A percentile compares a stretch with the other conserved stretches of the same genome.
Evolutionary conservation across 1,140 invertebrate genomes (phyloP).

Genomic region (Heliothis virescens): DNA sequence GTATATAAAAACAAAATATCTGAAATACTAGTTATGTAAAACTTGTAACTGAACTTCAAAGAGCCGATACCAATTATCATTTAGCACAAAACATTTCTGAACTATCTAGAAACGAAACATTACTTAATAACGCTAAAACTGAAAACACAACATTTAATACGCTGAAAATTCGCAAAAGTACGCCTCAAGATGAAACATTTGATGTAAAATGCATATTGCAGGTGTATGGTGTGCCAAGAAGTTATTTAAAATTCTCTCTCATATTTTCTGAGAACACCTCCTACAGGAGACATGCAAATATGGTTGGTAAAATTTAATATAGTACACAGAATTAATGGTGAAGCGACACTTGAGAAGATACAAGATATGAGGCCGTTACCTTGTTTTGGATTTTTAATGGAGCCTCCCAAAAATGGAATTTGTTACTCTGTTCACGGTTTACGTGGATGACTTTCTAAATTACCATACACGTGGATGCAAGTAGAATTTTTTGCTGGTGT

Average conservation of each 20-base stretch:
- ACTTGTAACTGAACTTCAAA: neutral
- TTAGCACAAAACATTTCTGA: neutral
- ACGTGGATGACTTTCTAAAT: neutral
- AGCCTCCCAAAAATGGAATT: slow-evolving; percentile 15
- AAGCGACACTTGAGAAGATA: slow-evolving; percentile 30
- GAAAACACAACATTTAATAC: slow-evolving; percentile 42
- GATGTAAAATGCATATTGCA: slow-evolving; percentile 77
- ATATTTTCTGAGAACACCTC: slow-evolving; percentile 55
- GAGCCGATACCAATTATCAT: slow-evolving; percentile 10
- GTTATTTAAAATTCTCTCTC: slow-evolving; percentile 70
- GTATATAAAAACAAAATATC: neutral
- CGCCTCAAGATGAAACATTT: slow-evolving; percentile 39
- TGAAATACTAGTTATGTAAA: neutral
- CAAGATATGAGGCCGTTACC: slow-evolving; percentile 22
- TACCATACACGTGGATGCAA: neutral
- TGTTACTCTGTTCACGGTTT: slow-evolving; percentile 5
- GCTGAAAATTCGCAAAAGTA: slow-evolving; percentile 1
- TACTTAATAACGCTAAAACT: neutral
- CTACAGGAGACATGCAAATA: slow-evolving; percentile 60
- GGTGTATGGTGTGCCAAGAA: slow-evolving; percentile 67
- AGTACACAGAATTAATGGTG: slow-evolving; percentile 49
- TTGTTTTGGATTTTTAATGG: slow-evolving; percentile 46
- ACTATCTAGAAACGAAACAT: neutral
- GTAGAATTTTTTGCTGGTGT: slow-evolving; percentile 24
- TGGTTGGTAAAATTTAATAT: slow-evolving; percentile 64